Percentiles rank a stretch among this genome's conserved stretches.
Evolutionary conservation across 1,140 invertebrate species (phyloP).

Genomic region (Ooceraea biroi): DNA sequence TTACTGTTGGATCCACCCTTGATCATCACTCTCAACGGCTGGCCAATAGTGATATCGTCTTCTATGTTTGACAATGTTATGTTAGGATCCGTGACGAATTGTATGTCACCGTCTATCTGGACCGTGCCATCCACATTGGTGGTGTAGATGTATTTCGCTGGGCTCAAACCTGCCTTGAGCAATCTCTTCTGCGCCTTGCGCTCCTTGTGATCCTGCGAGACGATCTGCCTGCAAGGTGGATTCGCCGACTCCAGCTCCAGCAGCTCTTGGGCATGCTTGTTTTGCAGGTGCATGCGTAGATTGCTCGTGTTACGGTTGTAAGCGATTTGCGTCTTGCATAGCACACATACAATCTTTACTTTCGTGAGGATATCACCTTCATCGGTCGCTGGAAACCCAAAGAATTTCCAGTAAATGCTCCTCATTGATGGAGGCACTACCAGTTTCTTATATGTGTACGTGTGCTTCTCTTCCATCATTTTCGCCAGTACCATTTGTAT

Average conservation of each 20-base stretch:
- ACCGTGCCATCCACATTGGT: constrained; percentile 85
- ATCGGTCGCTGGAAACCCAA: constrained; percentile 89
- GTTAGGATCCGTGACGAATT: constrained; percentile 84
- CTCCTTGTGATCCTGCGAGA: constrained; percentile 82
- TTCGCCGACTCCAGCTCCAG: constrained; percentile 83
- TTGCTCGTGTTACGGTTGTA: constrained; percentile 90
- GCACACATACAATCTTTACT: constrained; percentile 88
- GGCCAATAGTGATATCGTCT: constrained; percentile 81
- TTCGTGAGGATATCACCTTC: constrained; percentile 89
- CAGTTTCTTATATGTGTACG: constrained; percentile 85
- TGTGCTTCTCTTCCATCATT: constrained; percentile 85
- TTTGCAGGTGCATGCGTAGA: constrained; percentile 88
- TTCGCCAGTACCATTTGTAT: constrained; percentile 82
- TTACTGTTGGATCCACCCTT: constrained; percentile 75
- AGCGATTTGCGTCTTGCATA: constrained; percentile 88
- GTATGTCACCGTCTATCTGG: constrained; percentile 85
- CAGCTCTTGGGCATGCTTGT: constrained; percentile 87
- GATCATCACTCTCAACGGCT: constrained; percentile 82
- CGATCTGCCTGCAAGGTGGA: constrained; percentile 74
- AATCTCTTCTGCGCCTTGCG: constrained; percentile 82
- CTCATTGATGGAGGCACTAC: constrained; percentile 88
- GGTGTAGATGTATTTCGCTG: constrained; percentile 84
- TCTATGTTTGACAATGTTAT: constrained; percentile 80
- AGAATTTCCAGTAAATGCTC: constrained; percentile 89
- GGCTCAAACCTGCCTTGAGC: constrained; percentile 78